phyloP scores from a whole-genome alignment of 2,797 vertebrate genomes.

The Sandelia bainsii region DNA sequence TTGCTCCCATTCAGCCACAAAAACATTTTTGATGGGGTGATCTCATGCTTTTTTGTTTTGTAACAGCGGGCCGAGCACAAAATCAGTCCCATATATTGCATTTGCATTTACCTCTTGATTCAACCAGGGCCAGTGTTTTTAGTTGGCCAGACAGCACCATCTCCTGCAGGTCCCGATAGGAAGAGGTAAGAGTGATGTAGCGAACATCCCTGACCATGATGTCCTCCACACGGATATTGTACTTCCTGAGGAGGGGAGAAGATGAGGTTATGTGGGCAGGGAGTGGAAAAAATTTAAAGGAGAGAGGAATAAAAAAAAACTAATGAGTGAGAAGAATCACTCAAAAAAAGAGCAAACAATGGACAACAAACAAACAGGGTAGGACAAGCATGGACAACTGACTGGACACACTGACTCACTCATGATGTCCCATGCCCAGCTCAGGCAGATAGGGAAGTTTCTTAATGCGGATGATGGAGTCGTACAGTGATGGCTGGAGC shows the following conservation, averaged over 20 bases:
- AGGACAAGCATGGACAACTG: neutral
- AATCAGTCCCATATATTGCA: neutral
- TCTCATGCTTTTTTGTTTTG: too few species aligned
- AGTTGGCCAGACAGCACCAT: constrained; percentile 91
- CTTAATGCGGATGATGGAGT: constrained; percentile 99
- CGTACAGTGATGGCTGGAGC: constrained; percentile 96
- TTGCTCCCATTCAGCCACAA: too few species aligned
- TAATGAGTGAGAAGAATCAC: neutral
- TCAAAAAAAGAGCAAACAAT: neutral
- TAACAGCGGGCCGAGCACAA: neutral
- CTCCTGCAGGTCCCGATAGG: constrained; percentile 92
- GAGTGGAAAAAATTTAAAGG: neutral
- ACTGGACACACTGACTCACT: constrained; percentile 84
- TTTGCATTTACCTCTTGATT: constrained; percentile 88
- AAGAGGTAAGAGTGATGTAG: constrained; percentile 91
- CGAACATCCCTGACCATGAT: constrained; percentile 97
- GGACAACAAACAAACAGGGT: neutral
- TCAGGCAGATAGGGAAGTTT: constrained; percentile 98
- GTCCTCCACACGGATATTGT: constrained; percentile 96
- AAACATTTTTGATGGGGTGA: too few species aligned
- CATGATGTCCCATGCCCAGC: constrained; percentile 96
- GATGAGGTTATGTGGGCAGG: neutral
- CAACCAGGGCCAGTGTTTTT: constrained; percentile 94
- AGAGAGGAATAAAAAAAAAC: constrained; percentile 8
- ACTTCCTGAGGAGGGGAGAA: constrained; percentile 85